A percentile compares a stretch with the other conserved stretches of the same genome.
These are phyloP conservation scores for Pseudomyrmex pallidus DNA, from an alignment of 1,140 invertebrate species.

Conservation along the genomic window DNA sequence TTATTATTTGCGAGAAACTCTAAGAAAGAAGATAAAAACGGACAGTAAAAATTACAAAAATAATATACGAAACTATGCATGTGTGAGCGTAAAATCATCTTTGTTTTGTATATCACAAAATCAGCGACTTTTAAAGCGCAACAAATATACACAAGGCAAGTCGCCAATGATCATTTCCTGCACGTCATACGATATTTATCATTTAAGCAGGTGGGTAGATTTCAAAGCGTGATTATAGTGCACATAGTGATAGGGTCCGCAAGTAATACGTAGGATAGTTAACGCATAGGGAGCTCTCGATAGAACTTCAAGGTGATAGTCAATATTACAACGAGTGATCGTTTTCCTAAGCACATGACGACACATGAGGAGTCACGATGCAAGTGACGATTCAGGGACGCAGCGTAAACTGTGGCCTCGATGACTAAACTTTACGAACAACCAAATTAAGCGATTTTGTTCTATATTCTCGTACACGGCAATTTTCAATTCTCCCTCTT, in stretches of 20 bases:
- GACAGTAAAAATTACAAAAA: not conserved
- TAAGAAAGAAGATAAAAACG: too few relatives aligned
- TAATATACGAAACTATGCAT: not conserved
- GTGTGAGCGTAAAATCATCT: not conserved
- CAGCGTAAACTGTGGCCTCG: not conserved
- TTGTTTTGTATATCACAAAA: not conserved
- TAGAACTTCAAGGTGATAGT: conserved; percentile 53
- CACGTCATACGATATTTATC: conserved; percentile 76
- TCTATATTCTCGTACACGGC: not conserved
- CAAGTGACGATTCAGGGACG: not conserved
- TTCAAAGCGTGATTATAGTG: conserved; percentile 72
- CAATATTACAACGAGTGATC: conserved; percentile 37
- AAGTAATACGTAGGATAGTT: conserved; percentile 57
- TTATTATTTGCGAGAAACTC: not conserved
- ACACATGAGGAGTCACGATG: not conserved
- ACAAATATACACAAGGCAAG: conserved; percentile 64
- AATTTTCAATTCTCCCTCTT: conserved; percentile 24
- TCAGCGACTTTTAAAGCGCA: conserved; percentile 37
- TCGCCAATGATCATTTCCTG: conserved; percentile 73
- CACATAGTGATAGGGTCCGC: conserved; percentile 62
- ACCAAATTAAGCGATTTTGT: not conserved
- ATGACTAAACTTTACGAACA: conserved; percentile 9
- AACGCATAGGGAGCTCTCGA: conserved; percentile 53
- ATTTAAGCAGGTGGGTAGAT: conserved; percentile 74
- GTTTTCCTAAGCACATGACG: conserved; percentile 40